Conservation (phyloP, 2,113 vertebrate species). For the Noctilio leporinus region DNA sequence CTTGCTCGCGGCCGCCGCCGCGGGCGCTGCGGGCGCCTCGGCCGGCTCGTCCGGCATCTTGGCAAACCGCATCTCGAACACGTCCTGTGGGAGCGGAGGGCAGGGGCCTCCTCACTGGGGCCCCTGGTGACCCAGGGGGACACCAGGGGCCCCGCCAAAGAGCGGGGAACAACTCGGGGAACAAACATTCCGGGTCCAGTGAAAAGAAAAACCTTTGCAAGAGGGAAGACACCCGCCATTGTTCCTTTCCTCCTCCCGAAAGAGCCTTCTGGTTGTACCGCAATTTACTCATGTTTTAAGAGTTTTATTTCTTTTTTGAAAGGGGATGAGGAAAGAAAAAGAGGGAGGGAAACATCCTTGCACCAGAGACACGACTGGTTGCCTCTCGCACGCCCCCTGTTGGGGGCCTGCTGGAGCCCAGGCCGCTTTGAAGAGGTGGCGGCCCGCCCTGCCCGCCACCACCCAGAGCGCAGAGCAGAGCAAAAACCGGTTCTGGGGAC, state of each 20-base stretch:
- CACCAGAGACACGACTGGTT: too few species aligned
- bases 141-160: accelerated
- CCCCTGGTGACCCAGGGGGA: accelerated
- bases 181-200: accelerated
- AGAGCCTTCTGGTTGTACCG: too few species aligned
- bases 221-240: accelerated
- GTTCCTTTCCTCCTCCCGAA: neutral
- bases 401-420: too few species aligned
- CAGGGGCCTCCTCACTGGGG: accelerated
- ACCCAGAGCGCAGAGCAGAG: too few species aligned
- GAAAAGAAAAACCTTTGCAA: accelerated
- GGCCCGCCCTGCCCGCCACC: too few species aligned
- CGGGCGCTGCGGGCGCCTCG: constrained; percentile 72
- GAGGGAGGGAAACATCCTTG: too few species aligned
- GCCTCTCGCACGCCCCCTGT: too few species aligned
- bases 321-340: too few species aligned
- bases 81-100: constrained; percentile 79
- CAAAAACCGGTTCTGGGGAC: accelerated
- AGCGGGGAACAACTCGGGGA: accelerated
- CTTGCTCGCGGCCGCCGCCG: constrained; percentile 83
- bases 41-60: constrained; percentile 92
- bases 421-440: too few species aligned
- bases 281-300: too few species aligned
- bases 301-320: too few species aligned
- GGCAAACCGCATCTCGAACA: constrained; percentile 96